Base-by-base conservation (phyloP, 2,113 vertebrate genomes). In the Sus scrofa region DNA sequence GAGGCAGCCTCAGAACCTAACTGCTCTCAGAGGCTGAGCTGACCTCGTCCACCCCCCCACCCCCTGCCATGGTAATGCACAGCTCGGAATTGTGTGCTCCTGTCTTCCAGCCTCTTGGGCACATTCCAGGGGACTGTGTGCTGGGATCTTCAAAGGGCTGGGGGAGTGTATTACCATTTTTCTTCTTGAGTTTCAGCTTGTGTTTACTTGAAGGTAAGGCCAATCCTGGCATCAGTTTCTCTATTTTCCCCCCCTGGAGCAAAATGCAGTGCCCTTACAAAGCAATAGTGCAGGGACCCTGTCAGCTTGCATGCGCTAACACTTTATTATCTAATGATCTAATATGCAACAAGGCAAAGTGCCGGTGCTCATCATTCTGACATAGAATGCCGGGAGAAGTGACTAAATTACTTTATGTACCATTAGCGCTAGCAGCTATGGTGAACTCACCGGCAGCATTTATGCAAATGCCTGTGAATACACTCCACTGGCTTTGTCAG, bases 291-390 rank as follows among this genome's bases (percentile, higher is more conserved):
- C 97, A 9, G 96, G 98, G 98, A 98, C 98, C 98, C 98, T 98
- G 98, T 98, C 98, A 98, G 98, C 98, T 98, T 97, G 97, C 98
- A 97, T 98, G 98, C 75, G 96, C 98, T 98, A 98, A 98, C 98
- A 98, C 98, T 99, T 99, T 99, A 99, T 99, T 99, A 99, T 99
- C 98, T 98, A 99, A 99, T 99, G 98, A 99, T 99, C 98, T 99
- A 99, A 99, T 99, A 99, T 98, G 98, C 98, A 99, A 98, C 98
- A 98, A 99, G 98, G 98, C 98, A 98, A 98, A 98, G 98, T 98
- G 98, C 98, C 84, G 97, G 97, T 92, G 98, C 98, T 98, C 98
- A 98, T 99, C 98, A 98, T 98, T 94, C 98, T 99, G 99, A 99
- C 98, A 99, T 91, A 98, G 98, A 98, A 98, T 98, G 98, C 98